Conservation (phyloP, 2,113 vertebrate genomes). For the Nannospalax galili region DNA sequence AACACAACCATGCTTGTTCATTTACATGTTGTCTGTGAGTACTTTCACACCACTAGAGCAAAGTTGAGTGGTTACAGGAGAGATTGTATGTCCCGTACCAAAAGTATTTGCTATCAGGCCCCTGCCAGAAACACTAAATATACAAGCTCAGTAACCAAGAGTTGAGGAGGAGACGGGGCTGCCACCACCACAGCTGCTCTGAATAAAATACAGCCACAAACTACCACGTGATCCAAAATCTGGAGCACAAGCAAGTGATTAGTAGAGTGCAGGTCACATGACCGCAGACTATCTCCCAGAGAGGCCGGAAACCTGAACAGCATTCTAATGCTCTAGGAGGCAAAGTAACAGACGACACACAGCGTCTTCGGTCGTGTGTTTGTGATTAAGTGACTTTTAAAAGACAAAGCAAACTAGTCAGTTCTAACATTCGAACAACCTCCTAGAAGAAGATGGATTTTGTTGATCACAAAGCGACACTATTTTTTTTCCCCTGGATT, state of each 20-base stretch:
- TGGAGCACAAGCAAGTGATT: background rate
- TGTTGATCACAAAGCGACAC: conserved; percentile 36
- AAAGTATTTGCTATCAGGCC: background rate
- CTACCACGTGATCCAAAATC: background rate
- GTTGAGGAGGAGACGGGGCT: background rate
- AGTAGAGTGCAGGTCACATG: background rate
- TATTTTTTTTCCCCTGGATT: background rate
- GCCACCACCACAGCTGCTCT: too few species aligned
- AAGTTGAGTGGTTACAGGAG: background rate
- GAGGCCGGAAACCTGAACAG: background rate
- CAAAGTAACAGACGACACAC: background rate
- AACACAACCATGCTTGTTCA: background rate
- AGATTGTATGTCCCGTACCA: background rate
- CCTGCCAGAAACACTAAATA: background rate
- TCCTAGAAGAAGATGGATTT: conserved; percentile 35
- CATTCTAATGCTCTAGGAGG: background rate
- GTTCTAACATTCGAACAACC: conserved; percentile 22
- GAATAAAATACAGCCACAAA: background rate
- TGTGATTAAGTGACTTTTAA: conserved; percentile 64
- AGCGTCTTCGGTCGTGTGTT: background rate
- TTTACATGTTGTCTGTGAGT: background rate
- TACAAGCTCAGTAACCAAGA: background rate
- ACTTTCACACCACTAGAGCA: background rate
- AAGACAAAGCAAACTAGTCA: conserved; percentile 43
- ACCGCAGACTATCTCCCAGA: conserved; percentile 1